These are phyloP conservation scores for Antechinus stuartii DNA, from an alignment of 2,113 vertebrate genomes.

Conservation along the genomic window DNA sequence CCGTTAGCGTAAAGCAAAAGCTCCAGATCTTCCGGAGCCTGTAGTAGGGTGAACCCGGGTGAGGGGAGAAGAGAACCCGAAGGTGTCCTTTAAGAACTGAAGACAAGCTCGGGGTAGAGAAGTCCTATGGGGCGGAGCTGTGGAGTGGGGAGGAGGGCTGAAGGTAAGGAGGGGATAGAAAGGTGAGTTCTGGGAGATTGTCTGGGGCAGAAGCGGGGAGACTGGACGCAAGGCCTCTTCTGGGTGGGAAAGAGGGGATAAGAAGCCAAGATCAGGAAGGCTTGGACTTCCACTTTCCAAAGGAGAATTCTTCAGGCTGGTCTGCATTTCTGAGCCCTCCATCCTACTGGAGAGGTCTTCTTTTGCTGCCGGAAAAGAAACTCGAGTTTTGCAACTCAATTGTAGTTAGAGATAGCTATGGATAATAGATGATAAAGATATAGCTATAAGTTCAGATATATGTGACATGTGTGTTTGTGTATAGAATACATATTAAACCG, in stretches of 20 bases:
- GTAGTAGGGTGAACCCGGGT: background rate
- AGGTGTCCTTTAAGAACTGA: background rate
- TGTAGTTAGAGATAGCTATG: background rate
- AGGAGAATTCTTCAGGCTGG: background rate
- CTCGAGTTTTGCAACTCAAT: background rate
- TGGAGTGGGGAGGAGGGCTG: background rate
- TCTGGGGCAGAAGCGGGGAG: background rate
- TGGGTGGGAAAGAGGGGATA: background rate
- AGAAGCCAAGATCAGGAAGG: background rate
- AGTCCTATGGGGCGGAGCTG: background rate
- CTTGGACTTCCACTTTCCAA: background rate
- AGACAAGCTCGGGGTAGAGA: background rate
- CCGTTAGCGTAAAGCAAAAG: rapidly evolving
- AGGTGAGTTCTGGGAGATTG: rapidly evolving
- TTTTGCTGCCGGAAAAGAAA: background rate
- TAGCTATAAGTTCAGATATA: background rate
- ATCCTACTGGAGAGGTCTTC: constrained; percentile 51
- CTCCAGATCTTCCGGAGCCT: background rate
- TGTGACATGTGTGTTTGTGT: background rate
- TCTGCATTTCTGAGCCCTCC: background rate
- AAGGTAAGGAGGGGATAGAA: background rate
- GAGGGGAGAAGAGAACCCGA: background rate
- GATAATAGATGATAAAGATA: background rate
- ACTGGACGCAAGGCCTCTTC: background rate
- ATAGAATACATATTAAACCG: background rate